Percentiles rank a stretch among this genome's conserved stretches.
These are phyloP conservation scores for Lateolabrax maculatus DNA, from an alignment of 2,797 vertebrate species.

Conservation along the genomic window DNA sequence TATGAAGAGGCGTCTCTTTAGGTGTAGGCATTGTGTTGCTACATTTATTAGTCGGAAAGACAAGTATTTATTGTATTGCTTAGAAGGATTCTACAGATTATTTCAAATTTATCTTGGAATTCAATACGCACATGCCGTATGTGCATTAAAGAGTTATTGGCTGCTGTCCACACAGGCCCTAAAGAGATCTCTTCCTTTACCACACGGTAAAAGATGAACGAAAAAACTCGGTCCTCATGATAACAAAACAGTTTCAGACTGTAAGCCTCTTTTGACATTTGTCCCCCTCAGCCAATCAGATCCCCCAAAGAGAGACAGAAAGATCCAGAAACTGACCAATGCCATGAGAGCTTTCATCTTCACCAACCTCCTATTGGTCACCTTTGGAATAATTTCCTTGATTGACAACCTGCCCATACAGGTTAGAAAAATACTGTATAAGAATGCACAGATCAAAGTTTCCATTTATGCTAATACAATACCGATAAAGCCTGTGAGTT, in stretches of 20 bases:
- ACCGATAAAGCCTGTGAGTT: background rate
- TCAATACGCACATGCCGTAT: background rate
- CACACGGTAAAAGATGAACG: background rate
- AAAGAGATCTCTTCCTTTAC: background rate
- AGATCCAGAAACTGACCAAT: slow-evolving; percentile 92
- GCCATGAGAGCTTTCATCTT: slow-evolving; percentile 89
- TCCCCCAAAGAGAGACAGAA: slow-evolving; percentile 78
- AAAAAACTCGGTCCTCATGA: background rate
- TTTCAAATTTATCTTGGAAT: background rate
- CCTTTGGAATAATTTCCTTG: slow-evolving; percentile 88
- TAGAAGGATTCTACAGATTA: background rate
- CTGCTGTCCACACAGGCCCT: too few species aligned
- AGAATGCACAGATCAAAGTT: background rate
- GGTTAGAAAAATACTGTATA: slow-evolving; percentile 74
- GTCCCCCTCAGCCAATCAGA: slow-evolving; percentile 58
- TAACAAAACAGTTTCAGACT: background rate
- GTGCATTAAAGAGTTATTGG: background rate
- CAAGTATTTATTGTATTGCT: background rate
- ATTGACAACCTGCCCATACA: slow-evolving; percentile 88
- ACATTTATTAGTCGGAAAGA: background rate
- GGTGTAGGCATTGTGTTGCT: background rate
- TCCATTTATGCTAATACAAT: background rate
- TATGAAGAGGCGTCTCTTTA: slow-evolving; percentile 29
- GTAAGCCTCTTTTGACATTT: slow-evolving; percentile 20
- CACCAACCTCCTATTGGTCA: slow-evolving; percentile 89